Percentiles rank a stretch among this genome's conserved stretches.
Conservation (phyloP, 1,140 invertebrate genomes). For the Ceratosolen solmsi region DNA sequence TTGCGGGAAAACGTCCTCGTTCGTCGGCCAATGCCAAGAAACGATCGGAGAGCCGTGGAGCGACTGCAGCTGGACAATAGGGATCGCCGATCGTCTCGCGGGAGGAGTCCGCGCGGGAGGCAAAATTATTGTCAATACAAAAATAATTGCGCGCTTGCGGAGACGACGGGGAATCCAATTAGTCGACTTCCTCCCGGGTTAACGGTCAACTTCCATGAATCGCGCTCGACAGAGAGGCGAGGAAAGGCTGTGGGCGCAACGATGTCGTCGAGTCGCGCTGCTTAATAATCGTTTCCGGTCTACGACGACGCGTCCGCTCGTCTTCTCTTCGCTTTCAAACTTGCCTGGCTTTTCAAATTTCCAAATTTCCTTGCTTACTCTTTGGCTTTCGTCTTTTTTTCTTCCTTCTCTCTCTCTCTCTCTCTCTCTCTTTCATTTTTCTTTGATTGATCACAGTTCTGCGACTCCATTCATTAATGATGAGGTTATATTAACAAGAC, state of each 20-base stretch:
- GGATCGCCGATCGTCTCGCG: not conserved
- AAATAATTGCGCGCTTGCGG: constrained; percentile 49
- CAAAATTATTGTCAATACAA: constrained; percentile 49
- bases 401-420: too few species aligned
- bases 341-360: too few species aligned
- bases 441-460: too few species aligned
- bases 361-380: too few species aligned
- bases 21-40: too few species aligned
- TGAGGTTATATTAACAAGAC: too few species aligned
- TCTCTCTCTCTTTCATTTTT: too few species aligned
- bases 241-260: constrained; percentile 37
- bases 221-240: constrained; percentile 54
- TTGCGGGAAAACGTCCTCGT: not conserved
- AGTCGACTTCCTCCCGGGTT: constrained; percentile 58
- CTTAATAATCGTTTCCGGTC: constrained; percentile 66
- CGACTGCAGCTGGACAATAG: not conserved
- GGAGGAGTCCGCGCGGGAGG: not conserved
- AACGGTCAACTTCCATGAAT: constrained; percentile 62
- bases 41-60: too few species aligned
- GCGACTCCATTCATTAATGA: too few species aligned
- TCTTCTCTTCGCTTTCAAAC: not conserved
- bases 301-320: constrained; percentile 46
- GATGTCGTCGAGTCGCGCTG: constrained; percentile 38
- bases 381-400: too few species aligned
- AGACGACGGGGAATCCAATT: constrained; percentile 57